Evolutionary conservation across 1,140 invertebrate genomes (phyloP).

Genomic region (Lepeophtheirus salmonis): DNA sequence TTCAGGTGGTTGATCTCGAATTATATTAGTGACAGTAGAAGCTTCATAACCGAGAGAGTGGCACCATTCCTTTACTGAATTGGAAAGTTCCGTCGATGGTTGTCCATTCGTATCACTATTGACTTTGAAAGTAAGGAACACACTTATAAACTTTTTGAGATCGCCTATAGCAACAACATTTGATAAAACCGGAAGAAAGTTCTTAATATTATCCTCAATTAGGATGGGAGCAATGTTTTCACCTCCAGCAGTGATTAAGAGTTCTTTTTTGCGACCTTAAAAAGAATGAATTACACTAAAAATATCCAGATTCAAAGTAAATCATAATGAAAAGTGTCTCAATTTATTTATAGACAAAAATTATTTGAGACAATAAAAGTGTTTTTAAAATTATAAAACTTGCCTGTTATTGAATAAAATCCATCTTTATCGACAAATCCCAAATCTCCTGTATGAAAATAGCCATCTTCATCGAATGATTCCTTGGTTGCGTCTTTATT

Average conservation of each 20-base stretch:
- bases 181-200: constrained; percentile 50
- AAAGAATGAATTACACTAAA: background rate
- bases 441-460: constrained; percentile 14
- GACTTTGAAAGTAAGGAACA: constrained; percentile 65
- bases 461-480: constrained; percentile 12
- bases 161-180: constrained; percentile 72
- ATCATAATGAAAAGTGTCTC: background rate
- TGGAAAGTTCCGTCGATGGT: constrained; percentile 46
- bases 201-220: constrained; percentile 59
- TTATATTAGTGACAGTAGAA: background rate
- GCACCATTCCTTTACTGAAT: constrained; percentile 46
- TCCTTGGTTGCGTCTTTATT: constrained; percentile 26
- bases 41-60: constrained; percentile 37
- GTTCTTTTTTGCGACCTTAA: constrained; percentile 19
- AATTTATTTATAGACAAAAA: background rate
- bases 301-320: background rate
- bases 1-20: constrained; percentile 9
- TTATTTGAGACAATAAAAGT: background rate
- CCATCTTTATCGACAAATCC: constrained; percentile 8
- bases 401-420: constrained; percentile 15
- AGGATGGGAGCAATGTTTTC: constrained; percentile 73
- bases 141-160: constrained; percentile 58
- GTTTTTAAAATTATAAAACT: background rate
- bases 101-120: constrained; percentile 45
- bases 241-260: constrained; percentile 77